Conservation (phyloP, 23 tunicate species). For the Oikopleura dioica region DNA sequence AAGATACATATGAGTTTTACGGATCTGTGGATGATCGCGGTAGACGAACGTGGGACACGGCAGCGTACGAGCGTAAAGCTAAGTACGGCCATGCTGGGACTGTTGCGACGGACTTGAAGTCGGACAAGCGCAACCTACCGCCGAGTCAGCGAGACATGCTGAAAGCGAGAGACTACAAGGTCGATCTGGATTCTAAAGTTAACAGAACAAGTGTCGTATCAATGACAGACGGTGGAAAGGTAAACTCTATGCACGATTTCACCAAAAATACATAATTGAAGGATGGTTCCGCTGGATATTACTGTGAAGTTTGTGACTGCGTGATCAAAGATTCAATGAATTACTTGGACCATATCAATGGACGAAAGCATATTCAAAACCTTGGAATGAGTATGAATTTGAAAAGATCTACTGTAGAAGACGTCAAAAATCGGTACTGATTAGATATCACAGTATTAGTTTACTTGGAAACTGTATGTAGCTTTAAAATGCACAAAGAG, state of each 20-base stretch:
- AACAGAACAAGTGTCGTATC: neutral
- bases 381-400: slow-evolving; percentile 94
- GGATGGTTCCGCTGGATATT: slow-evolving; percentile 72
- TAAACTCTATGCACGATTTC: too few species aligned
- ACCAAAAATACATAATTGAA: slow-evolving; percentile 46
- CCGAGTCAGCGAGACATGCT: slow-evolving; percentile 27
- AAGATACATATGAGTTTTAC: neutral
- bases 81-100: slow-evolving; percentile 3
- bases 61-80: neutral
- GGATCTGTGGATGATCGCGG: neutral
- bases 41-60: neutral
- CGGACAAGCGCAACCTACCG: neutral
- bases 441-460: too few species aligned
- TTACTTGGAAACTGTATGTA: too few species aligned
- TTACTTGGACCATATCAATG: slow-evolving; percentile 92
- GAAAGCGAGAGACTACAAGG: slow-evolving; percentile 59
- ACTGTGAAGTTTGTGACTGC: slow-evolving; percentile 97
- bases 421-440: slow-evolving; percentile 72
- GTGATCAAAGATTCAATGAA: slow-evolving; percentile 95
- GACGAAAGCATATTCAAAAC: slow-evolving; percentile 74
- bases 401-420: slow-evolving; percentile 68
- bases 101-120: neutral
- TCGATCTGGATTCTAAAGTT: slow-evolving; percentile 59
- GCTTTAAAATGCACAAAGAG: slow-evolving; percentile 62
- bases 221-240: too few species aligned